These are phyloP conservation scores for Cyclina sinensis DNA, from an alignment of 1,140 invertebrate genomes.

Conservation along the genomic window DNA sequence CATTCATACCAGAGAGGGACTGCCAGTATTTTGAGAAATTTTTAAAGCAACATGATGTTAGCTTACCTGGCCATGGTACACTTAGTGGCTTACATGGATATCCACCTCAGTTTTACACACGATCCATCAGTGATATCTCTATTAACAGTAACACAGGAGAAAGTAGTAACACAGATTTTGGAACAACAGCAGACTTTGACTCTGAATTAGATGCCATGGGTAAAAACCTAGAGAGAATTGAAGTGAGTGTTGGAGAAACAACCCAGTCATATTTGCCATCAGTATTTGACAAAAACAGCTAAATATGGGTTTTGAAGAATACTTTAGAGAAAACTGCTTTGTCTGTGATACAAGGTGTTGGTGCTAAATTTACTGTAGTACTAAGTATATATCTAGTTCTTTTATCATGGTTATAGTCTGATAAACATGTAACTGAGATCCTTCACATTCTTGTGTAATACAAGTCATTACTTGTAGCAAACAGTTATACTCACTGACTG, in stretches of 20 bases:
- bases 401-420: too few species aligned
- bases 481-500: too few species aligned
- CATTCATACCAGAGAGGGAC: slow-evolving; percentile 59
- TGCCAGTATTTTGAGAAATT: slow-evolving; percentile 44
- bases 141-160: slow-evolving; percentile 45
- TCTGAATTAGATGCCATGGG: slow-evolving; percentile 43
- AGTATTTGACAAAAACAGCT: slow-evolving; percentile 23
- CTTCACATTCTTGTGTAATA: too few species aligned
- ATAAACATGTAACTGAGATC: too few species aligned
- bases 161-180: slow-evolving; percentile 14
- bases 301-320: not conserved
- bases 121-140: slow-evolving; percentile 56
- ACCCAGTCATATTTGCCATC: slow-evolving; percentile 22
- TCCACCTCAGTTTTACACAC: slow-evolving; percentile 46
- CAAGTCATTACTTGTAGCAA: too few species aligned
- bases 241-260: slow-evolving; percentile 49
- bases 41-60: slow-evolving; percentile 57
- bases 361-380: too few species aligned
- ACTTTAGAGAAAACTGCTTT: not conserved
- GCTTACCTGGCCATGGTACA: slow-evolving; percentile 39
- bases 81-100: slow-evolving; percentile 42
- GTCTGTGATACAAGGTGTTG: too few species aligned
- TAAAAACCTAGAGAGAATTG: slow-evolving; percentile 52
- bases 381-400: too few species aligned
- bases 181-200: slow-evolving; percentile 18